Evolutionary conservation across 2,888 invertebrate genomes (phyloP), one percentile per base, ranked within the genome.

Genomic region (Vannuccia rotundouncinata): DNA sequence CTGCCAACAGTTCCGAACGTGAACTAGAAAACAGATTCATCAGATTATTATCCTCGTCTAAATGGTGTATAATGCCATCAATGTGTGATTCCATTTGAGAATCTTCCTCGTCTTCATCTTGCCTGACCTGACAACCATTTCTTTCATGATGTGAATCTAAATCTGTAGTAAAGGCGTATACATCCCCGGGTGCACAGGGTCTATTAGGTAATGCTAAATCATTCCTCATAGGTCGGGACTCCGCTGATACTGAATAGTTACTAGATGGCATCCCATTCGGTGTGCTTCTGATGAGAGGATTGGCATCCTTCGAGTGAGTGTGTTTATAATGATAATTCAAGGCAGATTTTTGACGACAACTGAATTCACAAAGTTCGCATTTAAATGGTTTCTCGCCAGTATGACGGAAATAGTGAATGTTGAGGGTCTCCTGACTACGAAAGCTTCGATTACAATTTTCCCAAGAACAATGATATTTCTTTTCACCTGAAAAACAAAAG

Each of bases 361-460:
- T 85, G 81, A 85, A 86, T 45, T 84, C 84, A 83, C 87, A 88
- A n/a, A 85, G 83, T 25, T 84, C 83, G 83, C 87, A 88, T 59
- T 84, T 84, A 73, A 86, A 82, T 28, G 86, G 86, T 82, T 86
- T 86, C 81, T 87, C 86, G 80, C 85, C 85, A 27, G 86, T 86
- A 83, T 88, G 87, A 78, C 85, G 85, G 66, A 29, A 78, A 76
- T 84, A 83, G 82, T 88, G 87, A 1, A 86, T 84, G 81, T 86
- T 85, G 76, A 88, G 83, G 81, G 86, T 86, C 82, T 87, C 87
- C 75, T 84, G 83, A 83, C 86, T 86, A 29, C 86, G 83, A 83
- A 87, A 87, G 1, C 85, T 85, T 82, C 86, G 86, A n/a, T 85
- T 84, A 82, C 87, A 88, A 1, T 85, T 85, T 1, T 84, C 84